These are phyloP conservation scores for Synergus laeviventris DNA, from an alignment of 2,888 invertebrate genomes.

Conservation along the genomic window DNA sequence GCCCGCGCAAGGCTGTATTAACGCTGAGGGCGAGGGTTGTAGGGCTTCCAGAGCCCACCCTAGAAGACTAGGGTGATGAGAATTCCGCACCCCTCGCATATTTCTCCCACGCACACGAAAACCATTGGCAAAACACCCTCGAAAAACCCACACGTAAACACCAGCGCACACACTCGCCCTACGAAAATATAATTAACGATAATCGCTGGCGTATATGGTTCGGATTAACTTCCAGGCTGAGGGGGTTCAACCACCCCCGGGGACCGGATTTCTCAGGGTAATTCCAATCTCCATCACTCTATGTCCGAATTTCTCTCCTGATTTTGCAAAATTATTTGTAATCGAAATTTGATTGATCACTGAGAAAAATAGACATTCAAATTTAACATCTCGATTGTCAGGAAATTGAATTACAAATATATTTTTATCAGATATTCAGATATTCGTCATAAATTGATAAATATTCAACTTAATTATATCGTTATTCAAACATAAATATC, in stretches of 20 bases:
- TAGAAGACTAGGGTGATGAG: slow-evolving; percentile 45
- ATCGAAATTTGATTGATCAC: not conserved
- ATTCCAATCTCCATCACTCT: slow-evolving; percentile 30
- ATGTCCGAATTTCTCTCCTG: slow-evolving; percentile 31
- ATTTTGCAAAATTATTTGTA: slow-evolving; percentile 22
- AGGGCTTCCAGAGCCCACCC: slow-evolving; percentile 44
- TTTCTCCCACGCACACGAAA: slow-evolving; percentile 53
- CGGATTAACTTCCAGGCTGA: slow-evolving; percentile 68
- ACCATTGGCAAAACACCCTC: slow-evolving; percentile 54
- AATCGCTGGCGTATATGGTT: slow-evolving; percentile 75
- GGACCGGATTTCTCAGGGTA: slow-evolving; percentile 19
- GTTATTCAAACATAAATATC: no score
- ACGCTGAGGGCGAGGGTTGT: slow-evolving; percentile 66
- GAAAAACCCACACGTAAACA: slow-evolving; percentile 47
- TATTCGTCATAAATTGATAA: no score
- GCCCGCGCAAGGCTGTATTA: slow-evolving; percentile 71
- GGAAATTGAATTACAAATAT: no score
- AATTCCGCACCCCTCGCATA: slow-evolving; percentile 47
- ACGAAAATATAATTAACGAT: slow-evolving; percentile 76
- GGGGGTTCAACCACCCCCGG: slow-evolving; percentile 44
- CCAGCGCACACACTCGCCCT: slow-evolving; percentile 57
- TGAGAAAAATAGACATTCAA: no score
- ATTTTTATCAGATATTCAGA: no score
- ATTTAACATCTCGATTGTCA: no score
- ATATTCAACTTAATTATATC: no score